Conservation (phyloP, 2,888 invertebrate species). For the Lumbricus terrestris region DNA sequence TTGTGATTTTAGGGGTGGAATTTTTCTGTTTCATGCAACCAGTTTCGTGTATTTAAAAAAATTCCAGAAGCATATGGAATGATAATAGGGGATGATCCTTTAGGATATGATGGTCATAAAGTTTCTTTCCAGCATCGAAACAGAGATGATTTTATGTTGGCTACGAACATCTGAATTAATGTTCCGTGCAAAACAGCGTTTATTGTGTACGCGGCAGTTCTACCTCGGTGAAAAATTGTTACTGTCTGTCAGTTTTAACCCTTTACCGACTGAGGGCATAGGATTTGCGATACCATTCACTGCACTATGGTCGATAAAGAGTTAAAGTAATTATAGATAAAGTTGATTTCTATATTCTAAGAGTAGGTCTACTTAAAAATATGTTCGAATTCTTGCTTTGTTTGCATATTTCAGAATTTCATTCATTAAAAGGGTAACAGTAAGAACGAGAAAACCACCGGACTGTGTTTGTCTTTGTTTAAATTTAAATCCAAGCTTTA, state of each 20-base stretch:
- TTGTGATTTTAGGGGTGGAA: too few species aligned
- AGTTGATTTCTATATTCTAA: not conserved
- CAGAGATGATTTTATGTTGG: not conserved
- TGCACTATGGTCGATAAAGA: too few species aligned
- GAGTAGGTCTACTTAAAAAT: not conserved
- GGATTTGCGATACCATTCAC: too few species aligned
- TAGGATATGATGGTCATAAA: not conserved
- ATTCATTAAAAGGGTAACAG: constrained; percentile 3
- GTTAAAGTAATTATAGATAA: not conserved
- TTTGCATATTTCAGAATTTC: not conserved
- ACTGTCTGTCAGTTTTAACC: not conserved
- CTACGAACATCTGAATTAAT: not conserved
- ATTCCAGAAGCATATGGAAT: not conserved
- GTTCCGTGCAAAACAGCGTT: not conserved
- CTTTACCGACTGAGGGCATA: too few species aligned
- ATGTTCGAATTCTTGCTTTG: not conserved
- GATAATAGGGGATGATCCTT: not conserved
- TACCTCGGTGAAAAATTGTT: not conserved
- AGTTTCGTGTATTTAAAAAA: not conserved
- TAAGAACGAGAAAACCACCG: not conserved
- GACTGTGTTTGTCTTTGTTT: not conserved
- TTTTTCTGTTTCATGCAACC: too few species aligned
- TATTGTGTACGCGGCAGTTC: not conserved
- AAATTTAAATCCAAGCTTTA: not conserved
- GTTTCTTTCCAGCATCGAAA: not conserved